Evolutionary conservation across 2,888 invertebrate genomes (phyloP).

Genomic region (Oscheius sp.): DNA sequence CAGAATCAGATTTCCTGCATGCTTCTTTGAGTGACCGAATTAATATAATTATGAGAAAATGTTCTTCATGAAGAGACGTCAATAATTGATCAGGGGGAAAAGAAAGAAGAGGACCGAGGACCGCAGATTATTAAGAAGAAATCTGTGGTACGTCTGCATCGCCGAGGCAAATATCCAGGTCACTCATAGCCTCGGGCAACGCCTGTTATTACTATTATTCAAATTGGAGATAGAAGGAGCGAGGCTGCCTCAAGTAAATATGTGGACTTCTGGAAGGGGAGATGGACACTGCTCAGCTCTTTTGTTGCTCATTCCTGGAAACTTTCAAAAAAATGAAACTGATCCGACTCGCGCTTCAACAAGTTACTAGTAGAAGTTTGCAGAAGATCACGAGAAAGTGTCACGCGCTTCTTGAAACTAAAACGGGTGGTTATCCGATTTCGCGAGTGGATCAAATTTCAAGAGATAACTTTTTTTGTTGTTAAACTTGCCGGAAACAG

Average conservation of each 20-base stretch:
- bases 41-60: conserved; percentile 1
- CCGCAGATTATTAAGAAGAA: conserved; percentile 9
- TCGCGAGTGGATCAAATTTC: conserved; percentile 15
- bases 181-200: conserved; percentile 35
- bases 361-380: background rate
- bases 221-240: conserved; percentile 20
- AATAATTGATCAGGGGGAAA: background rate
- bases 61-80: conserved; percentile 4
- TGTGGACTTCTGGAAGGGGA: conserved; percentile 21
- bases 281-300: conserved; percentile 1
- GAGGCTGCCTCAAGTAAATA: conserved; percentile 27
- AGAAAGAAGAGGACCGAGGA: background rate
- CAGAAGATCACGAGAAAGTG: conserved; percentile 6
- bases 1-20: conserved; percentile 29
- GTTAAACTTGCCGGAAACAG: background rate
- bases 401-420: conserved; percentile 18
- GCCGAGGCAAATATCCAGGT: conserved; percentile 36
- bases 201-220: conserved; percentile 39
- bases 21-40: background rate
- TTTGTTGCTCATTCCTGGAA: background rate
- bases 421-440: conserved; percentile 30
- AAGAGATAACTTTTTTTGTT: conserved; percentile 18
- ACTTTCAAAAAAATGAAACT: background rate
- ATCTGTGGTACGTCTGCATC: conserved; percentile 25
- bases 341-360: background rate